Base-by-base conservation (phyloP, 2,797 vertebrate species). In the Alosa sapidissima region DNA sequence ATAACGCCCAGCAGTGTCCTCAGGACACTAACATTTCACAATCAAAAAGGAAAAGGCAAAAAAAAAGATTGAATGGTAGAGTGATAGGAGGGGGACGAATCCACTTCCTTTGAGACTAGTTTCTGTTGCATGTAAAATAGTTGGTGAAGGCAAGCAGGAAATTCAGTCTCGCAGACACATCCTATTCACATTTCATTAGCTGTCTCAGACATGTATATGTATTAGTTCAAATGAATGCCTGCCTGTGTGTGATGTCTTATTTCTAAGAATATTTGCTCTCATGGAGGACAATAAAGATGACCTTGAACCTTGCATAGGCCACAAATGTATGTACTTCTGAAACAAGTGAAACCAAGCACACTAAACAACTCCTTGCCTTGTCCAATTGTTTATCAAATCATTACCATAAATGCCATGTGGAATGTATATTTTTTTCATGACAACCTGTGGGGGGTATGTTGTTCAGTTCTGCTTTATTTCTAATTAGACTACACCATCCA, bases 1-100 rank as follows among this genome's bases (percentile, higher is more conserved):
- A 78, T 36, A 78, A 81, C 83, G 83, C 78, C 82, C 82, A 85
- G 78, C 78, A 81, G 75, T 82, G 78, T 58, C 86, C 84, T 54
- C 65, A 47, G 81, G 62, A 68, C 47, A 47, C 84, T 6, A 28
- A 72, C 7, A 41, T 81, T 75, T 85, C 19, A 33, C 65, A 81
- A 75, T 75, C 8, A 68, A 36, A 87, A 85, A 49, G 81, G 55
- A 81, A 68, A 47, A 78, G 72, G 16, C 68, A 24, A 68, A 72
- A 28, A 72, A 65, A 65, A 72, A 75, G 41, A 14, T 45, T 75
- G 36, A 75, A 47, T 78, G 41, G 41, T 45, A 5, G 19, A 78
- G 41, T 19, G 1, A 78, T 78, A 19, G 41, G 36, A 78, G 72
- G 72, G 72, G 41, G 72, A 47, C 16, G 41, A 78, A 78, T 78